Base-by-base conservation (phyloP, 1,140 invertebrate species). In the Caenorhabditis remanei region DNA sequence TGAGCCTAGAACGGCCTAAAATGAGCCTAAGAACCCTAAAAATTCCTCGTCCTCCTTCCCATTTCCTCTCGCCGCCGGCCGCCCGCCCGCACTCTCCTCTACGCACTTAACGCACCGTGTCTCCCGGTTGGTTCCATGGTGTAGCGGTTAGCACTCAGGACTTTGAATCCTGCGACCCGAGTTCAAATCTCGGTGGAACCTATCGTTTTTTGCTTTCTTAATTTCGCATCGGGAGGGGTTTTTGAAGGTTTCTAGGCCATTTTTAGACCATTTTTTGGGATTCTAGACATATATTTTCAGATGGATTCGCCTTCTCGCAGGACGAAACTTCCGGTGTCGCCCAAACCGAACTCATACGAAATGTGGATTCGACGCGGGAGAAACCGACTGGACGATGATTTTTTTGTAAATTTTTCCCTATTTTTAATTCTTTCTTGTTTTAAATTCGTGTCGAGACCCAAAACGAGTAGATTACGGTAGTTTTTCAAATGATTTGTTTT, bases 221-320 rank as follows among this genome's bases (percentile, higher is more conserved):
- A 3, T 53, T 11, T 6, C 2, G 13, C 50, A 53, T 53, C 13
- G 50, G 16, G 16, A 53, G 11, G 2, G 50, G 5, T 11, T 53
- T 53, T 3, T 53, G 5, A 53, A 3, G 50, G 0, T 53, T 53
- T 53, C 11, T 53, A 53, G 50, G 50, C 50, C 50, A 11, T 11
- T 53, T 53, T 53, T 53, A 11, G 9, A 16, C 50, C 50, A 53
- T 53, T 53, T 53, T 53, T 53, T 1, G 9, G 5, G 50, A 16
- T 53, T 53, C 11, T 53, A 3, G 3, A 11, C 13, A 9, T 50
- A 32, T 16, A 53, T 53, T 92, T 93, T 89, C 94, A 98, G 97
- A 97, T 95, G 98, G 98, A 87, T 99, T 96, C 94, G 97, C 98
- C 88, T 99, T 99, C 94, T 99, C 97, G 21, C 97, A 99, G 96